Evolutionary conservation across 1,140 invertebrate genomes (phyloP), one percentile per base, ranked within the genome.

Genomic region (Drosophila littoralis): DNA sequence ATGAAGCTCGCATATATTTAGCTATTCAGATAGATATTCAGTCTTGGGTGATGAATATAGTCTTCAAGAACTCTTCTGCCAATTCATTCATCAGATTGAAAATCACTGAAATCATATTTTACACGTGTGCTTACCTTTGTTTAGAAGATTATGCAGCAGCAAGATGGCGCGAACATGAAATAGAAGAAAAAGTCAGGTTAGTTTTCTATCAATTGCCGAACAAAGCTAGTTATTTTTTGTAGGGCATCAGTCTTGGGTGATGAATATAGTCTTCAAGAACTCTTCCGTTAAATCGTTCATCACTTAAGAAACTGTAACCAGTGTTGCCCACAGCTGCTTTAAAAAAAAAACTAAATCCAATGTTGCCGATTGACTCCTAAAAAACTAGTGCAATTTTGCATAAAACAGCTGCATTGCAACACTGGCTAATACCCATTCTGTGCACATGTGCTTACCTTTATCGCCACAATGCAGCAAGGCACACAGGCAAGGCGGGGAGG

Each of bases 211-310:
- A 28, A 32, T 5, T 33, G 7, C 7, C 9, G 48, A 54, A 54
- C 1, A 48, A 35, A n/a, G 40, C 15, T 35, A 36, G 4, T 35
- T 1, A 9, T 7, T 17, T 28, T 9, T 6, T 50, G 22, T 66
- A 61, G 69, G 8, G 7, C 35, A 45, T 92, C 90, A 92, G 91
- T 77, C 79, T 91, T 90, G 91, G 91, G 91, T 92, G 91, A 90
- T 92, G 91, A 92, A 92, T 91, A 90, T 92, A 91, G 91, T 92
- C 91, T 91, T 92, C 91, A 92, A 85, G 89, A 89, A 92, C 88
- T 91, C 89, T 91, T 92, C 91, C 54, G 91, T 55, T 77, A 55
- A 75, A 59, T 80, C 81, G 48, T 54, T 90, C 81, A 84, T 90
- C 84, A 89, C 64, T 13, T 33, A 55, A 52, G 33, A 9, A n/a